Base-by-base conservation (phyloP, 2,113 vertebrate species). In the Morone saxatilis region DNA sequence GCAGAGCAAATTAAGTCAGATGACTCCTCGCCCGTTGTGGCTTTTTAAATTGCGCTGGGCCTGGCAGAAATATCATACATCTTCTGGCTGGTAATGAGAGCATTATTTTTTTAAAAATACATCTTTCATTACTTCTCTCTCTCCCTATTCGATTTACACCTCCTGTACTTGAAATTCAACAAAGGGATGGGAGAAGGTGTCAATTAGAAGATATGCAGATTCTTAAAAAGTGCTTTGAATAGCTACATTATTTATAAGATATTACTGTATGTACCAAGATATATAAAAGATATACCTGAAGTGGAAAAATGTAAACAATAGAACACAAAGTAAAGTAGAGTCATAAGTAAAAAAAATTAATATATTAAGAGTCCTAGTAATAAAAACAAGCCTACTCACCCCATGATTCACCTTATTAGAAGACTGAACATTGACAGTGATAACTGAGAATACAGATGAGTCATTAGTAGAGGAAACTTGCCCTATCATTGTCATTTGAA, bases 1-100 rank as follows among this genome's bases (percentile, higher is more conserved):
- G 79, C 85, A 72, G 87, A 80, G 87, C 48, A 88, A 92, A 92
- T 89, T 76, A 91, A 89, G 81, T 81, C 76, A 51, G 69, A 86
- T 71, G 82, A 83, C 86, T 87, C 74, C 48, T 82, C 14, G 59
- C 73, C 81, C 48, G 53, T 70, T 69, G 76, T 84, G 70, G 53
- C 67, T 82, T 91, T 90, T 93, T 89, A 75, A 82, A 77, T 81
- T 82, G 80, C 77, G 66, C 65, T 31, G 78, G 62, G 71, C 78
- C 57, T 1, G 68, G 70, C 81, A 84, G 76, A 69, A 86, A 87
- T 88, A 83, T 73, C 60, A 76, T 62, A 81, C 84, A 83, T 83
- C 69, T 79, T 78, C 78, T 57, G 76, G 69, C 59, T 82, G 81
- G 41, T 88, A 86, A 87, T 90, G 76, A 86, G 71, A 86, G 61